Evolutionary conservation across 2,888 invertebrate genomes (phyloP), one percentile per base, ranked within the genome.

Genomic region (Catotricha subobsoleta): DNA sequence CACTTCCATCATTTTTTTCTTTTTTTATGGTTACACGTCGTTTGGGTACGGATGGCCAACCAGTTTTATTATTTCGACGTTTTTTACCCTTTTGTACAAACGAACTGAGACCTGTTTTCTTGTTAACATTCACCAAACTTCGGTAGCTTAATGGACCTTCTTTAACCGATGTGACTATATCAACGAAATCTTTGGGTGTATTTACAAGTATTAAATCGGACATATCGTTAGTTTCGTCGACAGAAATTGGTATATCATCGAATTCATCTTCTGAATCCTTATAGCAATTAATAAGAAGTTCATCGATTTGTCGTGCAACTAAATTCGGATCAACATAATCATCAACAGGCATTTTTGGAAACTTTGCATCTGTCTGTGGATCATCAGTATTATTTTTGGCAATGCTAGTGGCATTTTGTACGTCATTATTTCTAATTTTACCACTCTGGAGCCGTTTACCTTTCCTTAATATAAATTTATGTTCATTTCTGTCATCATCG

Each of bases 1-100:
- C 13, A 29, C 25, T 15, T 25, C 28, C 29, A 23, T 33, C 29
- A 33, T 36, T 34, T 39, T 43, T 36, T 19, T 43, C 33, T 25
- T 29, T 41, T 38, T 44, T 38, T 8, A 44, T 44, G 36, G 54
- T 51, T 12, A 51, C 50, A 10, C 45, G 44, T 33, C 45, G 45
- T 18, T 40, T 45, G 18, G 49, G 48, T 12, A 48, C 42, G 4
- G 48, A 31, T 21, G 86, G 86, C 86, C 86, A 86, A 8, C 86
- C 86, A 0, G 86, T 86, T 45, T 74, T 67, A 58, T 84, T 84
- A 57, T 76, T 76, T 61, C 78, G 75, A 2, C 55, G 51, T 43
- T 51, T 56, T 47, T 49, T 48, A 23, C 39, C 28, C n/a, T 29
- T 19, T 8, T 33, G 23, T n/a, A n/a, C n/a, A 23, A 36, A 36